phyloP scores from a whole-genome alignment of 2,888 invertebrate species.

The Entomobrya proxima region DNA sequence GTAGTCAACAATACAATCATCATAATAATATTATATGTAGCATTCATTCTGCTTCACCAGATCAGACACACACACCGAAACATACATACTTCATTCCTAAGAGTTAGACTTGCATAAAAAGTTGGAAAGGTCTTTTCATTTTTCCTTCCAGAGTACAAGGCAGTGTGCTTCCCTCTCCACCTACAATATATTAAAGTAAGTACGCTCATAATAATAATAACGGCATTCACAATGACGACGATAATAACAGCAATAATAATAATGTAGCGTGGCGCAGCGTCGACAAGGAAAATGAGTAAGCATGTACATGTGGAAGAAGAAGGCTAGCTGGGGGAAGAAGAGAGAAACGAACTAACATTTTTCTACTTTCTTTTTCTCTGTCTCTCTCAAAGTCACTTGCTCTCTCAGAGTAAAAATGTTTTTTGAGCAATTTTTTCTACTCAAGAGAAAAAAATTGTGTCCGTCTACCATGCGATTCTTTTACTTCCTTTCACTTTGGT shows the following conservation, averaged over 20 bases:
- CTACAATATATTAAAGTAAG: background rate
- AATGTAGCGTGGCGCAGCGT: background rate
- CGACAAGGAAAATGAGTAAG: background rate
- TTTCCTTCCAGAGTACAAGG: background rate
- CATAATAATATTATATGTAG: background rate
- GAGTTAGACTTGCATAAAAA: background rate
- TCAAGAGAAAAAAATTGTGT: conserved; percentile 10
- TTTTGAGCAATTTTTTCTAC: background rate
- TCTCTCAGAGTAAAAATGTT: conserved; percentile 1
- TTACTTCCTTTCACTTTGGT: too few species aligned
- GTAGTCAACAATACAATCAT: conserved; percentile 53
- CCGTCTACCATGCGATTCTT: too few species aligned
- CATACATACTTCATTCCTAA: background rate
- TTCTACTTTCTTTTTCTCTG: background rate
- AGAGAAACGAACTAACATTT: conserved; percentile 26
- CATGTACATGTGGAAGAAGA: too few species aligned
- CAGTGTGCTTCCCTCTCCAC: background rate
- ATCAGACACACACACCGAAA: background rate
- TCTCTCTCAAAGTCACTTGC: background rate
- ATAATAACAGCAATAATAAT: conserved; percentile 23
- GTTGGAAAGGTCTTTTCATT: background rate
- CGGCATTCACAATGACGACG: conserved; percentile 41
- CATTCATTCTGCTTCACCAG: conserved; percentile 1
- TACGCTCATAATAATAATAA: conserved; percentile 34
- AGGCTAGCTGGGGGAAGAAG: background rate